Evolutionary conservation across 2,888 invertebrate genomes (phyloP), one percentile per base, ranked within the genome.

Genomic region (Limnephilus auricula): DNA sequence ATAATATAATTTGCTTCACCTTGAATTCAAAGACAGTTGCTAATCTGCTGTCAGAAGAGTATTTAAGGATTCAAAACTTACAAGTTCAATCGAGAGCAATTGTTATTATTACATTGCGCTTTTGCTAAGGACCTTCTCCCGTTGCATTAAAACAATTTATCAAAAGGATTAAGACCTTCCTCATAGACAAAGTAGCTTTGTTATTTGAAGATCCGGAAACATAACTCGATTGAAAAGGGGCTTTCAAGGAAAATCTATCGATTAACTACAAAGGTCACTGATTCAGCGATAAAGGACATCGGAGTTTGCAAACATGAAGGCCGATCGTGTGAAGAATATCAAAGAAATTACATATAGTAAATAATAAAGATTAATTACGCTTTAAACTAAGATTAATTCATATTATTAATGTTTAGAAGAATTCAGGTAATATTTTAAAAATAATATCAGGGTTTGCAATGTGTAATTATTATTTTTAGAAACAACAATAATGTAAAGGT

Each of bases 171-270:
- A 65, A 65, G 65, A 65, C 65, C 65, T 65, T 65, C 65, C 25
- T 65, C n/a, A 25, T n/a, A 65, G 65, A n/a, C 65, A n/a, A 65
- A n/a, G 65, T 65, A 65, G 6, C 65, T 65, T 65, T 65, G 65
- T 65, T 25, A 65, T 25, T 65, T 65, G 25, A 25, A 65, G 65
- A 32, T 80, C 80, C 84, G 84, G 84, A 84, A 84, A 34, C 25
- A 82, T 3, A 84, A n/a, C 10, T n/a, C 37, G 25, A 34, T 1
- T 31, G 4, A 40, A 37, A 40, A 40, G 32, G 50, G 31, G 15
- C 86, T 50, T 31, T 50, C 85, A 86, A 86, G 85, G 85, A 86
- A 86, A 86, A 30, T 86, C 18, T n/a, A 86, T 25, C 50, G 25
- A 86, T 86, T 86, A 30, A 18, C 86, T 31, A 25, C 4, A 86